These are phyloP conservation scores for Protodeltote pygarga DNA, from an alignment of 2,888 invertebrate genomes.

Conservation along the genomic window DNA sequence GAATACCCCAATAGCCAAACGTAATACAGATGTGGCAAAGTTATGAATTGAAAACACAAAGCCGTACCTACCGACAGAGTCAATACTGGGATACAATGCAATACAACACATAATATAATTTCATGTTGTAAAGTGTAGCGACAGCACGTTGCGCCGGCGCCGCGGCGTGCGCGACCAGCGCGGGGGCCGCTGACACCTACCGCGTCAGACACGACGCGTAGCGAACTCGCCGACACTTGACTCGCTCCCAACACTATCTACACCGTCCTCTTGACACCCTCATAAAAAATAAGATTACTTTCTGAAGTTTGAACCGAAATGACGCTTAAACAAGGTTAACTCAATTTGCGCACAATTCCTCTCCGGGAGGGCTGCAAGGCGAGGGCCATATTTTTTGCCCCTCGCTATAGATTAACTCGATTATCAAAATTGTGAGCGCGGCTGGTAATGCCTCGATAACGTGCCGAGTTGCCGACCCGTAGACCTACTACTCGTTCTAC, in stretches of 20 bases:
- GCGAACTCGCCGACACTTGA: neutral
- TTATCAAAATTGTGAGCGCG: conserved; percentile 62
- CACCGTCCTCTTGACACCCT: conserved; percentile 21
- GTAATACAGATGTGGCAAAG: too few relatives aligned
- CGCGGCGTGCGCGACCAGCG: too few relatives aligned
- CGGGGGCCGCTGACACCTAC: too few relatives aligned
- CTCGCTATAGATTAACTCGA: conserved; percentile 60
- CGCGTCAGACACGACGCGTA: too few relatives aligned
- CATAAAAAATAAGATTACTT: conserved; percentile 65
- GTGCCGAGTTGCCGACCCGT: conserved; percentile 51
- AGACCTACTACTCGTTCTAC: neutral
- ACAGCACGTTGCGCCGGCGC: too few relatives aligned
- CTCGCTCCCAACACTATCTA: neutral
- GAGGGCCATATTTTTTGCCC: conserved; percentile 54
- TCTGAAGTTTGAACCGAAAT: conserved; percentile 63
- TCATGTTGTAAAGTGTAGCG: too few relatives aligned
- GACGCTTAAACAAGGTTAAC: conserved; percentile 67
- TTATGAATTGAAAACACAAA: too few relatives aligned
- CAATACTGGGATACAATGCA: too few relatives aligned
- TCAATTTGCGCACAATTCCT: conserved; percentile 64
- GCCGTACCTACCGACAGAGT: too few relatives aligned
- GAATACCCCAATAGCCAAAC: too few relatives aligned
- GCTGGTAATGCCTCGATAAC: conserved; percentile 61
- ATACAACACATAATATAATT: too few relatives aligned
- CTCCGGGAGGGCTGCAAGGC: conserved; percentile 34